Evolutionary conservation across 2,113 vertebrate genomes (phyloP).

Genomic region (Echinops telfairi): DNA sequence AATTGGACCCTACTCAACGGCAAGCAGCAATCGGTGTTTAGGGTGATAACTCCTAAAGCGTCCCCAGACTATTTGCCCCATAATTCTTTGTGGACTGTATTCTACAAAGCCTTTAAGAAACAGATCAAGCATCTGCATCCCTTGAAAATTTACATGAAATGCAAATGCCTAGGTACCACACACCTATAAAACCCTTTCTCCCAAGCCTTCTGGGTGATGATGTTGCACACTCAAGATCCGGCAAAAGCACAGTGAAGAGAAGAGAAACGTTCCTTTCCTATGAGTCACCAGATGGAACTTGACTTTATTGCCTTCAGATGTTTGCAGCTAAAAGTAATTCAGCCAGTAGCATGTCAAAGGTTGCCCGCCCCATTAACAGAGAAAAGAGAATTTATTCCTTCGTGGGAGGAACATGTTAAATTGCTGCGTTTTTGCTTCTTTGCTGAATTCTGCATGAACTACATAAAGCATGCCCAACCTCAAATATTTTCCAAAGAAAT

Average conservation of each 20-base stretch:
- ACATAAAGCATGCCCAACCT: constrained; percentile 50
- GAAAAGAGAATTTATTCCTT: constrained; percentile 24
- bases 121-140: background rate
- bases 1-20: background rate
- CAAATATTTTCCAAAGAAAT: constrained; percentile 65
- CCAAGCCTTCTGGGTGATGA: background rate
- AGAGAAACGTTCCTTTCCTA: background rate
- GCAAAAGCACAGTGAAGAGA: background rate
- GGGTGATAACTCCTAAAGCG: background rate
- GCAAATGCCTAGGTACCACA: background rate
- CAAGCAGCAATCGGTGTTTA: background rate
- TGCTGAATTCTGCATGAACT: constrained; percentile 46
- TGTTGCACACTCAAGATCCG: background rate
- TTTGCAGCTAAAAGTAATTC: constrained; percentile 73
- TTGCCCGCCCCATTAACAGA: background rate
- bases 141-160: background rate
- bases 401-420: background rate
- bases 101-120: too few relatives aligned
- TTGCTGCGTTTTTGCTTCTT: background rate
- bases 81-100: too few relatives aligned
- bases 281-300: constrained; percentile 57
- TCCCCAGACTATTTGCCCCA: background rate
- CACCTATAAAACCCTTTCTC: background rate
- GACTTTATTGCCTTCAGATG: constrained; percentile 61
- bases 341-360: constrained; percentile 65